Conservation (phyloP, 1,140 invertebrate species). For the Uloborus diversus region DNA sequence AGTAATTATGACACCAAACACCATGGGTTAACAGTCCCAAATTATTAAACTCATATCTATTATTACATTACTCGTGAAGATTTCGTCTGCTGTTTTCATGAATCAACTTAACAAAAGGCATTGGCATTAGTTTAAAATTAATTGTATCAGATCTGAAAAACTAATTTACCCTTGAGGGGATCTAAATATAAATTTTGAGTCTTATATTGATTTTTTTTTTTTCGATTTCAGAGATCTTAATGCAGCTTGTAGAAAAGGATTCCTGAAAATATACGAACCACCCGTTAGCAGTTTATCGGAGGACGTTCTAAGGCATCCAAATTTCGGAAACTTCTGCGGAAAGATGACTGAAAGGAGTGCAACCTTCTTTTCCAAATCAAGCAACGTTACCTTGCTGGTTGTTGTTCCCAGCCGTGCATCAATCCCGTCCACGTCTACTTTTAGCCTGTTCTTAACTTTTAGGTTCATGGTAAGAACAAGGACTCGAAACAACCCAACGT, state of each 20-base stretch:
- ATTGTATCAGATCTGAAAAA: too few relatives aligned
- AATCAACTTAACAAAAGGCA: too few relatives aligned
- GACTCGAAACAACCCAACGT: neutral
- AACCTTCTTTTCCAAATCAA: slow-evolving; percentile 55
- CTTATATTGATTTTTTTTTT: neutral
- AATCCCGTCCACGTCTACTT: slow-evolving; percentile 37
- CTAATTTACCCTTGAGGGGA: neutral
- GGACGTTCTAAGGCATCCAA: neutral
- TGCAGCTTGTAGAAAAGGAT: slow-evolving; percentile 17
- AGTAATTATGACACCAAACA: too few relatives aligned
- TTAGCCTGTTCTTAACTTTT: slow-evolving; percentile 58
- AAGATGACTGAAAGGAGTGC: slow-evolving; percentile 32
- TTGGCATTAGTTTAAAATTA: too few relatives aligned
- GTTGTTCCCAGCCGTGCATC: slow-evolving; percentile 51
- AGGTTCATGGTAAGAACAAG: slow-evolving; percentile 10
- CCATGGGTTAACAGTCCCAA: too few relatives aligned
- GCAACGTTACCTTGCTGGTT: slow-evolving; percentile 53
- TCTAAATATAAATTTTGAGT: too few relatives aligned
- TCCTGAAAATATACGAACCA: slow-evolving; percentile 16
- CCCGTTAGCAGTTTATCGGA: neutral
- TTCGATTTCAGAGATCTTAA: neutral
- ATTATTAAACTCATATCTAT: too few relatives aligned
- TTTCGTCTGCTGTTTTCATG: too few relatives aligned
- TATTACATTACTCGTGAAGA: too few relatives aligned
- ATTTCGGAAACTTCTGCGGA: slow-evolving; percentile 32